A percentile compares a stretch with the other conserved stretches of the same genome.
phyloP scores from a whole-genome alignment of 2,888 invertebrate genomes.

The Oscheius onirici region DNA sequence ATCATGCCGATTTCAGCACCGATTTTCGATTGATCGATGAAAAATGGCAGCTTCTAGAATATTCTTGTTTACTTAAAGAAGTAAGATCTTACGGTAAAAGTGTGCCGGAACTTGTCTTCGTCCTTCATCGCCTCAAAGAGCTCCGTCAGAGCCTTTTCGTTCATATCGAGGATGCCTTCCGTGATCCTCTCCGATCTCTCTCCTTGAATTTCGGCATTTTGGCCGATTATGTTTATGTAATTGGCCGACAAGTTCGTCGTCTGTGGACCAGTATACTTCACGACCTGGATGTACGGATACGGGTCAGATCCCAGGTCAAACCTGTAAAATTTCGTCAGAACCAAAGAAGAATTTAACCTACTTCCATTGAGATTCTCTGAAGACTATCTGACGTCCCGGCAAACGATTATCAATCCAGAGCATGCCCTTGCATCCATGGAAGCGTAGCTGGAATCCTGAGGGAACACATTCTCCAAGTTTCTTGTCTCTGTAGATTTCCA shows the following conservation, averaged over 20 bases:
- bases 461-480: background rate
- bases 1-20: background rate
- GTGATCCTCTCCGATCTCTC: background rate
- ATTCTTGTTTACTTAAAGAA: background rate
- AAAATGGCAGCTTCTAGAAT: background rate
- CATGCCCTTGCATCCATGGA: conserved; percentile 3
- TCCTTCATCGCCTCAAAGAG: background rate
- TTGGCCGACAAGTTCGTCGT: background rate
- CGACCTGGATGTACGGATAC: background rate
- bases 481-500: background rate
- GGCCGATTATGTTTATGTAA: conserved; percentile 1
- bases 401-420: background rate
- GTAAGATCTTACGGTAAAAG: background rate
- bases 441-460: background rate
- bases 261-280: background rate
- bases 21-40: background rate
- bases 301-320: background rate
- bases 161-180: background rate
- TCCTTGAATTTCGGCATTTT: background rate
- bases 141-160: background rate
- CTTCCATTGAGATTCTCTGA: conserved; percentile 12
- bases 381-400: background rate
- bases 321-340: background rate
- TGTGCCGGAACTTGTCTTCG: background rate
- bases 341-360: background rate